Evolutionary conservation across 1,140 invertebrate species (phyloP).

Genomic region (Megalopta genalis): DNA sequence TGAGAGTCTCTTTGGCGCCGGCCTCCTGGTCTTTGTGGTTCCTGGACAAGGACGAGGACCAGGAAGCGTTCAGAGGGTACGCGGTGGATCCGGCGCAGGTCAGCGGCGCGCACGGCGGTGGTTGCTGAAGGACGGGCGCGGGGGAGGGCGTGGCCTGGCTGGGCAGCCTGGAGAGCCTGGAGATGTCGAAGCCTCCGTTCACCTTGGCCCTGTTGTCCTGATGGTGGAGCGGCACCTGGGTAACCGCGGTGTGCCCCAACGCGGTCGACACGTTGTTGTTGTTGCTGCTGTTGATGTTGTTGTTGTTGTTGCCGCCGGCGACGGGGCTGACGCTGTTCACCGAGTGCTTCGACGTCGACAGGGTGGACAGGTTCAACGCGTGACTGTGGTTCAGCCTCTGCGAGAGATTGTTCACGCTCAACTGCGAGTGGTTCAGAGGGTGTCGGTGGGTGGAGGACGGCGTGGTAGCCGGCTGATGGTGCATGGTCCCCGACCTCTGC

Average conservation of each 20-base stretch:
- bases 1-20: slow-evolving; percentile 89
- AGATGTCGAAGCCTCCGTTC: slow-evolving; percentile 81
- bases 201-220: slow-evolving; percentile 60
- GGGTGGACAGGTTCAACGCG: slow-evolving; percentile 85
- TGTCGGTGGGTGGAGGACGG: slow-evolving; percentile 69
- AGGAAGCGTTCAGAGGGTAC: slow-evolving; percentile 79
- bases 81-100: slow-evolving; percentile 58
- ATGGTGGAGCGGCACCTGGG: slow-evolving; percentile 59
- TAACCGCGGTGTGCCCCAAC: slow-evolving; percentile 41
- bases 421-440: slow-evolving; percentile 75
- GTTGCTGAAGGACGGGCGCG: slow-evolving; percentile 61
- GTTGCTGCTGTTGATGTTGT: slow-evolving; percentile 34
- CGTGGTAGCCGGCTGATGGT: slow-evolving; percentile 64
- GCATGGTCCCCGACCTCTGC: slow-evolving; percentile 43
- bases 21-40: slow-evolving; percentile 79
- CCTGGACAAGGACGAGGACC: slow-evolving; percentile 78
- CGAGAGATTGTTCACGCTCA: slow-evolving; percentile 77
- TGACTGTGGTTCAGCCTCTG: slow-evolving; percentile 78
- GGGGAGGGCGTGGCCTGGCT: slow-evolving; percentile 76
- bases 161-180: slow-evolving; percentile 75
- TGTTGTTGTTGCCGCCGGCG: slow-evolving; percentile 58
- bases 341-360: slow-evolving; percentile 86
- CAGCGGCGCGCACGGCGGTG: slow-evolving; percentile 35
- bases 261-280: slow-evolving; percentile 50
- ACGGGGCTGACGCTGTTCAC: slow-evolving; percentile 82